Evolutionary conservation across 2,113 vertebrate genomes (phyloP).

Genomic region (Melanerpes aurifrons): DNA sequence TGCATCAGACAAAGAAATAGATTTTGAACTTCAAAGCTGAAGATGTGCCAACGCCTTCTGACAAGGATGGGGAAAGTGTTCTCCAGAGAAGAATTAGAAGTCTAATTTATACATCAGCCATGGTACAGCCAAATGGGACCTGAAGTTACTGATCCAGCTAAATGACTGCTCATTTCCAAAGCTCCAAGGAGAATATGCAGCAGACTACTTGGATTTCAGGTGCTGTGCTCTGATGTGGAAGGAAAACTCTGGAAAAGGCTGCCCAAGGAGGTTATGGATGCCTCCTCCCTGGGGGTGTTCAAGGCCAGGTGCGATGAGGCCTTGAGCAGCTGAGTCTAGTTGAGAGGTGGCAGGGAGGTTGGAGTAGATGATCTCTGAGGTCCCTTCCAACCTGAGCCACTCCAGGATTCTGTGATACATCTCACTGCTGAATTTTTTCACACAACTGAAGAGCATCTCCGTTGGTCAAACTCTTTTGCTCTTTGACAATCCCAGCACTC

Average conservation of each 20-base stretch:
- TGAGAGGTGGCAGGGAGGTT: too few relatives aligned
- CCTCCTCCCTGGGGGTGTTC: too few relatives aligned
- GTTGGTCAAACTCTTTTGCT: background rate
- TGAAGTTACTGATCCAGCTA: background rate
- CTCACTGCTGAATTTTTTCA: background rate
- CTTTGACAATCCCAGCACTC: background rate
- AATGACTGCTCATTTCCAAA: constrained; percentile 1
- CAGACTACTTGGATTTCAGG: constrained; percentile 5
- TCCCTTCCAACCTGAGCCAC: too few relatives aligned
- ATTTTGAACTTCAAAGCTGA: constrained; percentile 23
- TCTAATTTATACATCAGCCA: background rate
- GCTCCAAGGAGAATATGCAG: background rate
- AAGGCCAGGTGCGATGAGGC: too few relatives aligned
- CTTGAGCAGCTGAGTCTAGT: too few relatives aligned
- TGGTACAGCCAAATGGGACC: background rate
- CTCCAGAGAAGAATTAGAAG: background rate
- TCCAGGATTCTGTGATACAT: background rate
- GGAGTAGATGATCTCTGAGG: too few relatives aligned
- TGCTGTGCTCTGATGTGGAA: background rate
- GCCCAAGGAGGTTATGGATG: too few relatives aligned
- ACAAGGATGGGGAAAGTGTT: background rate
- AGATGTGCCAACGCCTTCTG: background rate
- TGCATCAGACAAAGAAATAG: constrained; percentile 1
- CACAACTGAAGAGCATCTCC: background rate
- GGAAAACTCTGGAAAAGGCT: background rate